Evolutionary conservation across 2,113 vertebrate genomes (phyloP), one percentile per base, ranked within the genome.

Genomic region (Illadopsis cleaveri): DNA sequence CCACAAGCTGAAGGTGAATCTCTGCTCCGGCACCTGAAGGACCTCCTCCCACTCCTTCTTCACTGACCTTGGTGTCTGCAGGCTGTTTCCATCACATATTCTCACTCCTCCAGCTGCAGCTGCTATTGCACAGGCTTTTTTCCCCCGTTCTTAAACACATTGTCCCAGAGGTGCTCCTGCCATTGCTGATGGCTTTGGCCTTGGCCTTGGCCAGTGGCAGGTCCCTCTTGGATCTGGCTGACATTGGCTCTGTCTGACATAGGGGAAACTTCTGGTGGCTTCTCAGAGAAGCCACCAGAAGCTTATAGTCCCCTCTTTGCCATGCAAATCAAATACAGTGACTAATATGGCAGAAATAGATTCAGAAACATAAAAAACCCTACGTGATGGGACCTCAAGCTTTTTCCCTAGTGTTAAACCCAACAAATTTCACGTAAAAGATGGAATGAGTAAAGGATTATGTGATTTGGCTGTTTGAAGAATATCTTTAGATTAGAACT

Each of bases 401-500:
- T 92, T 90, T 47, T 69, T 54, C 47, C 30, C 33, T 51, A 58
- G 76, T 21, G 11, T 64, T 79, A 71, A 94, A 87, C 72, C 2
- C 19, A 56, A 51, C 3, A 3, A 75, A 56, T 16, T 51, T 12
- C 31, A 48, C 1, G 6, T 60, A 64, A 87, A 82, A 94, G 15
- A 56, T 7, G 6, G 20, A 54, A 54, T 7, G 6, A 78, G 10
- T 15, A 48, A 68, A 47, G 15, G 35, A 91, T 68, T 42, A 47
- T 0, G 0, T 12, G 21, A 51, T 47, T 91, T 19, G 1, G 9
- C 42, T 42, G 9, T 11, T 61, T 30, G 19, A 73, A 91, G 22
- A 84, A 6, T 42, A 80, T 47, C 28, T 69, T 53, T 48, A 60
- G 19, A 56, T 73, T 25, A 80, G 44, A 50, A 73, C 7, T 37